Percentiles rank a stretch among this genome's conserved stretches.
Evolutionary conservation across 2,113 vertebrate genomes (phyloP).

Genomic region (Cyphomyrus plagiostoma): DNA sequence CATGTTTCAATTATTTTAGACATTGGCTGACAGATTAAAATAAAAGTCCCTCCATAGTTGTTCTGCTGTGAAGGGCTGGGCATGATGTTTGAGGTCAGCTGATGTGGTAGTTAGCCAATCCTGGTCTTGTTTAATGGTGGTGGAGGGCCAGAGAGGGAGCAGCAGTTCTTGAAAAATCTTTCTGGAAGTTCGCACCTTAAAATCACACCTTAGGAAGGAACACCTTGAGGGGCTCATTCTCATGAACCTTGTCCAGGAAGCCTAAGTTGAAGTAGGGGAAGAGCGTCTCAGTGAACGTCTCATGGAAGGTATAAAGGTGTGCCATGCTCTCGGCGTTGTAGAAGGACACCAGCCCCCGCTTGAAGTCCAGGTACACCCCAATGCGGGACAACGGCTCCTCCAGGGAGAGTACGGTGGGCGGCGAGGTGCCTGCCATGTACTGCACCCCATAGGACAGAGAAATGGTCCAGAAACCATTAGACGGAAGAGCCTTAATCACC

Average conservation of each 20-base stretch:
- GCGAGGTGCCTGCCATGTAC: conserved; percentile 67
- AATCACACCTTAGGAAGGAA: conserved; percentile 64
- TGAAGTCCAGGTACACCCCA: conserved; percentile 67
- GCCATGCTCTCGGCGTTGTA: conserved; percentile 69
- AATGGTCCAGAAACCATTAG: conserved; percentile 70
- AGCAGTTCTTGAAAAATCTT: background rate
- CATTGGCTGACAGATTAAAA: background rate
- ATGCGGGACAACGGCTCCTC: conserved; percentile 58
- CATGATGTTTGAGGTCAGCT: background rate
- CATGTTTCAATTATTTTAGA: background rate
- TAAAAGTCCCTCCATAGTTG: background rate
- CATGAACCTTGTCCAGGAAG: conserved; percentile 67
- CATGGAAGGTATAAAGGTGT: conserved; percentile 66
- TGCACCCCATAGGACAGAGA: conserved; percentile 69
- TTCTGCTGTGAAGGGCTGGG: background rate
- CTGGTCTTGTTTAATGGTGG: background rate
- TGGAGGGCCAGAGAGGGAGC: background rate
- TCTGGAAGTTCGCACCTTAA: background rate
- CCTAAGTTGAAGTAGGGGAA: conserved; percentile 69
- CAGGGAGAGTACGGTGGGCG: conserved; percentile 61
- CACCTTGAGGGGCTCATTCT: conserved; percentile 70
- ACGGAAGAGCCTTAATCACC: conserved; percentile 65
- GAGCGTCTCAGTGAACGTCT: conserved; percentile 62
- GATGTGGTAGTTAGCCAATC: background rate
- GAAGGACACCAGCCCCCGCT: conserved; percentile 68